phyloP scores from a whole-genome alignment of 2,888 invertebrate species.

The Ophion ventricosus region DNA sequence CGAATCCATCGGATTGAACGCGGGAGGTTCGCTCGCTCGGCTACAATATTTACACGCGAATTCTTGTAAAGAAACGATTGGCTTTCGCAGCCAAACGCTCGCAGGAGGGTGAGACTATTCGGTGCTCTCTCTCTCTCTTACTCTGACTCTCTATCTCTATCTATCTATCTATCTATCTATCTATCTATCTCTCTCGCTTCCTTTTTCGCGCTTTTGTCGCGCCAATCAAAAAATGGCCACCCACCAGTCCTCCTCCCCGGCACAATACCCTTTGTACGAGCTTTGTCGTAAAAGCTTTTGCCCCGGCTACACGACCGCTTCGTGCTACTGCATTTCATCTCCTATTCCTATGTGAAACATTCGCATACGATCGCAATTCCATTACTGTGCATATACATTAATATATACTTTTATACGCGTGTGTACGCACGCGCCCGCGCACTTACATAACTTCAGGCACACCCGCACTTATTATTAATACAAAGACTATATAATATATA shows the following conservation, averaged over 20 bases:
- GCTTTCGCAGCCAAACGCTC: conserved; percentile 52
- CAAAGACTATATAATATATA: no score
- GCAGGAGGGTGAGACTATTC: no score
- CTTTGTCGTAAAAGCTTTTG: conserved; percentile 71
- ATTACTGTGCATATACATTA: neutral
- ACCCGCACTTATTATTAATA: no score
- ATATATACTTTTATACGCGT: conserved; percentile 18
- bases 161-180: neutral
- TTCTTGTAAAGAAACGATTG: conserved; percentile 70
- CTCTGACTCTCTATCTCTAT: conserved; percentile 9
- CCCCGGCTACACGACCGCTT: conserved; percentile 50
- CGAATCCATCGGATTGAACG: conserved; percentile 36
- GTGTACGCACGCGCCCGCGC: neutral
- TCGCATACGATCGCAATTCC: conserved; percentile 19
- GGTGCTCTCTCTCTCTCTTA: neutral
- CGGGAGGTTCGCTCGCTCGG: conserved; percentile 26
- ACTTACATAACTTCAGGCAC: no score
- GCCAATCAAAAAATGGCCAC: neutral
- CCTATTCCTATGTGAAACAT: conserved; percentile 52
- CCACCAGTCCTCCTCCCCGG: conserved; percentile 5
- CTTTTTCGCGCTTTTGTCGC: neutral
- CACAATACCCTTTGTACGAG: neutral
- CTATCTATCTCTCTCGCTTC: neutral
- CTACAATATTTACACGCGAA: conserved; percentile 60
- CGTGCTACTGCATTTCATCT: conserved; percentile 70